Conservation (phyloP, 1,140 invertebrate genomes). For the Drosophila asahinai region DNA sequence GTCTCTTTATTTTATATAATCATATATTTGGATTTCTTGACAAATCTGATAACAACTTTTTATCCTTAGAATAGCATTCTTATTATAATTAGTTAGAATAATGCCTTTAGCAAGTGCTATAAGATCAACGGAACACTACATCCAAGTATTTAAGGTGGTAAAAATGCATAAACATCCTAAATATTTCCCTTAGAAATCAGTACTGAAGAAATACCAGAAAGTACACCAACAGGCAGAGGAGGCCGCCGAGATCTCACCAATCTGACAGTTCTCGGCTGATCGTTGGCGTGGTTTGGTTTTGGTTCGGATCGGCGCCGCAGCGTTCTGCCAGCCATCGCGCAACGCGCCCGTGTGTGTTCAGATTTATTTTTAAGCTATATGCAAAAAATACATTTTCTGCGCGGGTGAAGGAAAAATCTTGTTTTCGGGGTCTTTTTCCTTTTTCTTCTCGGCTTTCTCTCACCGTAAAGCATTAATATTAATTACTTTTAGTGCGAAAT, state of each 20-base stretch:
- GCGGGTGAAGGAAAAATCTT: slow-evolving; percentile 36
- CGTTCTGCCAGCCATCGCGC: slow-evolving; percentile 38
- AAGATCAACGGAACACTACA: background rate
- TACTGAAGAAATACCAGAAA: slow-evolving; percentile 17
- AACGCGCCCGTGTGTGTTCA: slow-evolving; percentile 73
- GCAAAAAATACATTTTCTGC: slow-evolving; percentile 51
- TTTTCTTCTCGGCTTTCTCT: background rate
- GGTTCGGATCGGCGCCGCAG: slow-evolving; percentile 37
- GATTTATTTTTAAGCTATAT: slow-evolving; percentile 77
- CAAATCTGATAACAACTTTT: too few relatives aligned
- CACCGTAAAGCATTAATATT: background rate
- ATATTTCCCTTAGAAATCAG: background rate
- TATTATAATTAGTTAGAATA: too few relatives aligned
- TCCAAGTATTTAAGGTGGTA: background rate
- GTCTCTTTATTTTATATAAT: too few relatives aligned
- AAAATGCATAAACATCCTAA: slow-evolving; percentile 14
- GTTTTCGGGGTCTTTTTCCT: background rate
- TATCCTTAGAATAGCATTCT: too few relatives aligned
- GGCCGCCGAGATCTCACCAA: slow-evolving; percentile 33
- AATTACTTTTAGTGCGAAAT: slow-evolving; percentile 2
- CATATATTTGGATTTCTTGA: too few relatives aligned
- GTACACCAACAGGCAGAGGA: slow-evolving; percentile 28
- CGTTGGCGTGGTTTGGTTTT: slow-evolving; percentile 72
- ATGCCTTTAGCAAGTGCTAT: background rate
- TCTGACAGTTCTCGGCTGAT: slow-evolving; percentile 82